phyloP scores from a whole-genome alignment of 1,140 invertebrate genomes.

The Panulirus ornatus region DNA sequence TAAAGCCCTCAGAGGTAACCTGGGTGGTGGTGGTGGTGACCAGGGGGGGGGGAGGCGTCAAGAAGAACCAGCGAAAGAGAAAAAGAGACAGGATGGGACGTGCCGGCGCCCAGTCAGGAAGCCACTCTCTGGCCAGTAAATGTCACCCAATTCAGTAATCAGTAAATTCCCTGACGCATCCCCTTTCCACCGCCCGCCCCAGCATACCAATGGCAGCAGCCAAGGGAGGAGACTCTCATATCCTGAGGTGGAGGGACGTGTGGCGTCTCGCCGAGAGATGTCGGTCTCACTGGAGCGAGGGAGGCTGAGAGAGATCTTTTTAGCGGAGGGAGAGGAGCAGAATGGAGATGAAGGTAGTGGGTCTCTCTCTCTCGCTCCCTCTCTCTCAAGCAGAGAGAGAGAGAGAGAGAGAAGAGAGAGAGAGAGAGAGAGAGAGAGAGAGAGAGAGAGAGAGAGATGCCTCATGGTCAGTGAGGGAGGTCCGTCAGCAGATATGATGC shows the following conservation, averaged over 20 bases:
- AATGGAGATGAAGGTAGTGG: neutral
- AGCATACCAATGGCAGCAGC: constrained; percentile 38
- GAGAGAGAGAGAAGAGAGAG: neutral
- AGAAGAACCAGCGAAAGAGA: neutral
- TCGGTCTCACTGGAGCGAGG: neutral
- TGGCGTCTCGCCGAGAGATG: neutral
- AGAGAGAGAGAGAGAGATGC: neutral
- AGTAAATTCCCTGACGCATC: constrained; percentile 61
- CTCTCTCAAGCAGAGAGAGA: too few species aligned
- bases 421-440: neutral
- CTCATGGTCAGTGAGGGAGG: neutral
- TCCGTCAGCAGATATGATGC: too few species aligned
- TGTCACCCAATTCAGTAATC: constrained; percentile 69
- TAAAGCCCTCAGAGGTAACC: too few species aligned
- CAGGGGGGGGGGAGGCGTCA: neutral
- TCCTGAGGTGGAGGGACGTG: neutral
- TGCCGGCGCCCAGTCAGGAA: neutral
- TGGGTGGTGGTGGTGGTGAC: neutral
- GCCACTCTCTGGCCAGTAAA: constrained; percentile 36
- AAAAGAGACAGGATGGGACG: neutral
- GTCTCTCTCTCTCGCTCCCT: too few species aligned
- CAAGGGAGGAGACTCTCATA: neutral
- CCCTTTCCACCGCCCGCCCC: neutral
- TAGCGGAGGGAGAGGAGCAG: neutral
- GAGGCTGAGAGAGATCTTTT: neutral